Percentiles rank a stretch among this genome's conserved stretches.
Conservation (phyloP, 64 coral and sea anemone genomes). For the Astreopora myriophthalma region DNA sequence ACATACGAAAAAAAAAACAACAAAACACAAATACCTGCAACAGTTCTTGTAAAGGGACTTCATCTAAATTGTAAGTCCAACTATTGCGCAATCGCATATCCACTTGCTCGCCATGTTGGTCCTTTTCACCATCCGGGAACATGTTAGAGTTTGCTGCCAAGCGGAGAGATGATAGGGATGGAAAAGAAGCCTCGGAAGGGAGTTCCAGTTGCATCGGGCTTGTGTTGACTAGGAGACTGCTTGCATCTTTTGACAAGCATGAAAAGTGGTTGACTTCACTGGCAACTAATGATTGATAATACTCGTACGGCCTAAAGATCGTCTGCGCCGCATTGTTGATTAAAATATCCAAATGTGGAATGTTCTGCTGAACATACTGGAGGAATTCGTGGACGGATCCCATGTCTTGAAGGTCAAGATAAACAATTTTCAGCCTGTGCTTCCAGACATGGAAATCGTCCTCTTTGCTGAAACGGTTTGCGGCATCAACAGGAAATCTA, state of each 20-base stretch:
- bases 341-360: slow-evolving; percentile 34
- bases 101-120: slow-evolving; percentile 31
- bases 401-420: slow-evolving; percentile 10
- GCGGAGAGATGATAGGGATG: background rate
- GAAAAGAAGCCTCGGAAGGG: background rate
- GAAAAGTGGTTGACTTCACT: background rate
- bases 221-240: background rate
- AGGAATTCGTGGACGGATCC: background rate
- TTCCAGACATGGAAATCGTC: slow-evolving; percentile 19
- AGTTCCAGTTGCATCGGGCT: background rate
- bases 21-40: background rate
- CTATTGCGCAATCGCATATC: slow-evolving; percentile 15
- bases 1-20: background rate
- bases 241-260: background rate
- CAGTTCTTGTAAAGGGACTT: slow-evolving; percentile 36
- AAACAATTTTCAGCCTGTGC: slow-evolving; percentile 9
- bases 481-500: slow-evolving; percentile 9
- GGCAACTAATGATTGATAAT: background rate
- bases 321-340: slow-evolving; percentile 40
- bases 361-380: background rate
- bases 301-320: background rate
- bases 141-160: background rate
- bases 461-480: background rate
- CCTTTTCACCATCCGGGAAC: slow-evolving; percentile 3
- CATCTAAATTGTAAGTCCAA: slow-evolving; percentile 54